These are phyloP conservation scores for Trachelus troglodyta DNA, from an alignment of 2,888 invertebrate species.

Conservation along the genomic window DNA sequence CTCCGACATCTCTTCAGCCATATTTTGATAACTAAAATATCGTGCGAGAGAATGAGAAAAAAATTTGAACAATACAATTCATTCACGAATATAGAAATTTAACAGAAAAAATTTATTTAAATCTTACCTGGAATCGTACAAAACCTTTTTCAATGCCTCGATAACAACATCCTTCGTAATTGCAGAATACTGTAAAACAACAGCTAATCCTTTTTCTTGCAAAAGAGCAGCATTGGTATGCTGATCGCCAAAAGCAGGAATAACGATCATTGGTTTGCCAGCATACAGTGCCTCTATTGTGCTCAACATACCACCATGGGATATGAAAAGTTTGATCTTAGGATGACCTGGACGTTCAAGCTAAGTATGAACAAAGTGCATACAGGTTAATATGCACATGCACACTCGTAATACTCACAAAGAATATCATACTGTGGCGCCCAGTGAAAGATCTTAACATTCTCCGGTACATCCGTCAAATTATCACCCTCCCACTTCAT, in stretches of 20 bases:
- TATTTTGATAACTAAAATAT: constrained; percentile 68
- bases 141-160: constrained; percentile 63
- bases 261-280: constrained; percentile 74
- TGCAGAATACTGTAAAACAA: constrained; percentile 70
- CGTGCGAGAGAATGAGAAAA: not conserved
- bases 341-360: constrained; percentile 71
- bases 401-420: constrained; percentile 13
- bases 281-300: constrained; percentile 76
- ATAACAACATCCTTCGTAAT: constrained; percentile 71
- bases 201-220: constrained; percentile 72
- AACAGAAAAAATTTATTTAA: not conserved
- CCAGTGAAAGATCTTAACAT: constrained; percentile 26
- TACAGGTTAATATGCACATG: not conserved
- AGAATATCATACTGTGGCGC: constrained; percentile 25
- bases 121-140: constrained; percentile 67
- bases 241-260: constrained; percentile 80
- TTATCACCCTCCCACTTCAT: constrained; percentile 69
- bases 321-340: constrained; percentile 75
- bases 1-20: constrained; percentile 67
- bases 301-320: constrained; percentile 77
- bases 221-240: constrained; percentile 74
- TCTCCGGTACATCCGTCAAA: constrained; percentile 56
- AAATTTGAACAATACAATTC: not conserved
- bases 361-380: not conserved
- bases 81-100: no score